A percentile compares a stretch with the other conserved stretches of the same genome.
Conservation (phyloP, 2,113 vertebrate species). For the Sebastes fasciatus region DNA sequence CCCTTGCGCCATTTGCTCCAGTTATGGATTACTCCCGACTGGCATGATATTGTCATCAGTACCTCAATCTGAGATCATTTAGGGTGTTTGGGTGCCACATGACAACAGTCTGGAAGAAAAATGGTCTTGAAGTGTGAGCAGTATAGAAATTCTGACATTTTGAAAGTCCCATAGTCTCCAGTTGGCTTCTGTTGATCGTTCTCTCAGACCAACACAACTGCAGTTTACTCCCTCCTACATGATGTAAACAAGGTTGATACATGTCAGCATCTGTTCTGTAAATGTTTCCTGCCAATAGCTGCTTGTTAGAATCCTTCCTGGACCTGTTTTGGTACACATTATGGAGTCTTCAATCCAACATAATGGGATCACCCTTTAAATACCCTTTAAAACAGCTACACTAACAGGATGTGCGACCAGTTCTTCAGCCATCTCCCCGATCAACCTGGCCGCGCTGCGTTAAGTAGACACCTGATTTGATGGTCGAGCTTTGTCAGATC, state of each 20-base stretch:
- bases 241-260: slow-evolving; percentile 27
- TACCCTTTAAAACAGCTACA: slow-evolving; percentile 72
- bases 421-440: slow-evolving; percentile 54
- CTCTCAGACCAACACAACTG: not conserved
- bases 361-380: slow-evolving; percentile 79
- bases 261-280: slow-evolving; percentile 36
- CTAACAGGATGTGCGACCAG: slow-evolving; percentile 68
- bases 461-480: slow-evolving; percentile 79
- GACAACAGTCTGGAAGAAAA: not conserved
- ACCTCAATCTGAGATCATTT: not conserved
- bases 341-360: slow-evolving; percentile 65
- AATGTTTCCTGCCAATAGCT: slow-evolving; percentile 33
- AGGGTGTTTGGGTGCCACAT: not conserved
- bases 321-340: slow-evolving; percentile 64
- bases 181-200: not conserved
- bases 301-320: slow-evolving; percentile 69
- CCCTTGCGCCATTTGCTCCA: not conserved
- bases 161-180: not conserved
- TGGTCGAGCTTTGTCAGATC: slow-evolving; percentile 82
- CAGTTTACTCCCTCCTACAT: not conserved
- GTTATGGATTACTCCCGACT: not conserved
- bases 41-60: not conserved
- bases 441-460: slow-evolving; percentile 61
- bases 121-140: not conserved
- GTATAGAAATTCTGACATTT: not conserved